A percentile compares a stretch with the other conserved stretches of the same genome.
These are phyloP conservation scores for Metacarcinus magister DNA, from an alignment of 2,888 invertebrate genomes.

Conservation along the genomic window DNA sequence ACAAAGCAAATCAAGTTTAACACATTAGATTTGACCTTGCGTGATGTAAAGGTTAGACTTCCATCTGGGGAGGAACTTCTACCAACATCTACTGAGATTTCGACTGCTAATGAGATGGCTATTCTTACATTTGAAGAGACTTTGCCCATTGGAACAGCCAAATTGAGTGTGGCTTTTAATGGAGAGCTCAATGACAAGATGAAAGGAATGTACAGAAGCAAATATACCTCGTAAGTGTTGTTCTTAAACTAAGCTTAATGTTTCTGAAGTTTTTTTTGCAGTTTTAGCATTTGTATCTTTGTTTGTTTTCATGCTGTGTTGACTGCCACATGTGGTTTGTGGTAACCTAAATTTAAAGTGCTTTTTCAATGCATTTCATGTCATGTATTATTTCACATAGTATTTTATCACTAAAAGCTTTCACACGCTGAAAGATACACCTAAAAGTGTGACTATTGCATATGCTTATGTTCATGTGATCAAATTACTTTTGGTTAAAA, in stretches of 20 bases:
- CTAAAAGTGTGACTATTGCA: too few species aligned
- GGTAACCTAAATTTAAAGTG: not conserved
- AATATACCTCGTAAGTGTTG: slow-evolving; percentile 87
- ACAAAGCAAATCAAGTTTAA: slow-evolving; percentile 76
- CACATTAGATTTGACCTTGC: slow-evolving; percentile 68
- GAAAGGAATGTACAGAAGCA: slow-evolving; percentile 97
- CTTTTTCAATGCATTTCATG: not conserved
- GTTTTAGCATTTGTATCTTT: not conserved
- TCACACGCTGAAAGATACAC: too few species aligned
- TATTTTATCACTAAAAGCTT: not conserved
- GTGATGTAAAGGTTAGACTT: slow-evolving; percentile 66
- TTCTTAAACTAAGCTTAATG: not conserved
- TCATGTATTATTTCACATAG: not conserved
- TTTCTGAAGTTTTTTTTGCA: not conserved
- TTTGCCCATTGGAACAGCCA: slow-evolving; percentile 87
- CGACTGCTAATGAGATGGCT: slow-evolving; percentile 89
- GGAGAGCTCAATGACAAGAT: slow-evolving; percentile 96
- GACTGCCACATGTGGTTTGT: not conserved
- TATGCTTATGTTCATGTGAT: too few species aligned
- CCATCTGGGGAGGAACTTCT: slow-evolving; percentile 62
- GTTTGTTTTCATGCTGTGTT: not conserved
- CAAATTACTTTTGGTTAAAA: too few species aligned
- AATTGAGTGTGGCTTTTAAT: slow-evolving; percentile 90
- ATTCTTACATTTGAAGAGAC: slow-evolving; percentile 88
- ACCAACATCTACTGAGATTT: slow-evolving; percentile 83